A percentile compares a stretch with the other conserved stretches of the same genome.
Conservation (phyloP, 2,797 vertebrate species). For the Ibycter americanus region DNA sequence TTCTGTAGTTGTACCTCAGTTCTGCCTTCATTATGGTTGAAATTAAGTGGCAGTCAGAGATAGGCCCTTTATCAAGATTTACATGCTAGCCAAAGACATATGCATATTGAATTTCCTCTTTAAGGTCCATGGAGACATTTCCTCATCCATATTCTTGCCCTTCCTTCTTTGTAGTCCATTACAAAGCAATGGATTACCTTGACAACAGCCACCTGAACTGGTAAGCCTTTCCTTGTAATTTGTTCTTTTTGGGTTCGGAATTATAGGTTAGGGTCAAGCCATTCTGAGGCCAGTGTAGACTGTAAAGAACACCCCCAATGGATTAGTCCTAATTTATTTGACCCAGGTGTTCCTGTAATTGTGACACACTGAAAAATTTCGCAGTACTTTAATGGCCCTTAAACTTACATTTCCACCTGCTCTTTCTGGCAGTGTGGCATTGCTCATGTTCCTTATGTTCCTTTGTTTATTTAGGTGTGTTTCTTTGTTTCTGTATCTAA, state of each 20-base stretch:
- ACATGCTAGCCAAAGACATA: not conserved
- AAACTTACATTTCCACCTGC: slow-evolving; percentile 74
- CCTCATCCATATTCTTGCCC: not conserved
- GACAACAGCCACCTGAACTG: not conserved
- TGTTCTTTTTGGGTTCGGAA: not conserved
- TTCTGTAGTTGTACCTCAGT: not conserved
- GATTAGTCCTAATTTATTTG: slow-evolving; percentile 66
- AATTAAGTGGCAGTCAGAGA: not conserved
- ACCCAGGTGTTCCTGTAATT: slow-evolving; percentile 77
- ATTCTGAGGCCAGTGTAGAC: slow-evolving; percentile 38
- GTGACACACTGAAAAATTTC: slow-evolving; percentile 69
- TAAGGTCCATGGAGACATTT: not conserved
- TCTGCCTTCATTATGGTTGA: not conserved
- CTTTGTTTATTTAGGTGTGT: slow-evolving; percentile 80
- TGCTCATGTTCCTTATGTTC: slow-evolving; percentile 52
- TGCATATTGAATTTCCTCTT: not conserved
- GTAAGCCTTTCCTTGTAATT: not conserved
- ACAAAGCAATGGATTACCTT: not conserved
- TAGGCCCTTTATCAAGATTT: not conserved
- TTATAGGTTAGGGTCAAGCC: slow-evolving; percentile 17
- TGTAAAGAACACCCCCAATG: slow-evolving; percentile 59
- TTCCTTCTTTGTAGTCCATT: not conserved
- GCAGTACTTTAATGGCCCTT: slow-evolving; percentile 63
- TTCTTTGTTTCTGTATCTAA: slow-evolving; percentile 81
- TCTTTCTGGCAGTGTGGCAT: slow-evolving; percentile 58